Evolutionary conservation across 2,113 vertebrate species (phyloP).

Genomic region (Nyctibius bracteatus): DNA sequence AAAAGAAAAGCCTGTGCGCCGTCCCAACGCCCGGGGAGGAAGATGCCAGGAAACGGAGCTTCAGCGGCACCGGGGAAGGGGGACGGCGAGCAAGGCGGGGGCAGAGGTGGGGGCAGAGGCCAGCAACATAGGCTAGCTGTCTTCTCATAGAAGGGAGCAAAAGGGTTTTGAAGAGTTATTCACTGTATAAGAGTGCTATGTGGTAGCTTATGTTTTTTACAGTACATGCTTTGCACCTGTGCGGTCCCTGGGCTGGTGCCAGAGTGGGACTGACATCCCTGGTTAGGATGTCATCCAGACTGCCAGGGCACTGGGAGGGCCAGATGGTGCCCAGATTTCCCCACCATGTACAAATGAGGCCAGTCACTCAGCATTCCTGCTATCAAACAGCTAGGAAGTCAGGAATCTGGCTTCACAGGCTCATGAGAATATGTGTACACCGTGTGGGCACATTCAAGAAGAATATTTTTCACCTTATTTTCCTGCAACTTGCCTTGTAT

Average conservation of each 20-base stretch:
- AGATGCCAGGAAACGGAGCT: rapidly evolving
- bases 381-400: not conserved
- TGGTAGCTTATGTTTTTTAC: not conserved
- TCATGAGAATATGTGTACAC: rapidly evolving
- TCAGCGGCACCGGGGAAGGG: rapidly evolving
- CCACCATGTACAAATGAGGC: not conserved
- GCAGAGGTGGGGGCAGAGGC: too few relatives aligned
- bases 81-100: rapidly evolving
- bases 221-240: not conserved
- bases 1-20: too few relatives aligned
- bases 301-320: not conserved
- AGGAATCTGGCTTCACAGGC: not conserved
- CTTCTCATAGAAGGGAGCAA: not conserved
- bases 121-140: not conserved
- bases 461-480: not conserved
- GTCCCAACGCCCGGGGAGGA: rapidly evolving
- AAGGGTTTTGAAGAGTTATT: not conserved
- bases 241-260: not conserved
- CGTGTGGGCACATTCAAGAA: not conserved
- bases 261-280: not conserved
- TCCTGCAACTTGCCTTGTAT: not conserved
- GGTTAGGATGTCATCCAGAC: not conserved
- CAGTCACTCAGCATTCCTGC: not conserved
- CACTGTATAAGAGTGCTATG: not conserved
- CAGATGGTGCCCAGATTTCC: not conserved